phyloP scores from a whole-genome alignment of 1,140 invertebrate species.

The Trypoxylus dichotomus region DNA sequence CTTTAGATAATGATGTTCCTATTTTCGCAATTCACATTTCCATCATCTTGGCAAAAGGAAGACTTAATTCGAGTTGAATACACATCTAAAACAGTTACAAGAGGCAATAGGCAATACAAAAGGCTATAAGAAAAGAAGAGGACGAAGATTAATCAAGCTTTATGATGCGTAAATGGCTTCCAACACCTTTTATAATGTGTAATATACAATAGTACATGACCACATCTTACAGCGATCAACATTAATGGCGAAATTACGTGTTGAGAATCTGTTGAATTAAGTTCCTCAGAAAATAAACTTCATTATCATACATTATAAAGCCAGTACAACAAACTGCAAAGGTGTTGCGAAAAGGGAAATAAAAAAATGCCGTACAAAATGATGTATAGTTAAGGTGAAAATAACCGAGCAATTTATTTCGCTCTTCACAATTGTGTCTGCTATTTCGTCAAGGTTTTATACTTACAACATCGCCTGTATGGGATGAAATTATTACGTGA shows the following conservation, averaged over 20 bases:
- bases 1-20: not conserved
- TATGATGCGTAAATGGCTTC: not conserved
- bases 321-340: not conserved
- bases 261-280: not conserved
- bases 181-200: not conserved
- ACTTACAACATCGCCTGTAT: not conserved
- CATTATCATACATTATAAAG: not conserved
- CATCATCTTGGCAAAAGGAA: not conserved
- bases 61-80: not conserved
- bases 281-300: not conserved
- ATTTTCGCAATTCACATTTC: not conserved
- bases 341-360: not conserved
- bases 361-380: not conserved
- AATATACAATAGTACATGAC: not conserved
- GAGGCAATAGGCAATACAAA: not conserved
- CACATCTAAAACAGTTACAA: not conserved
- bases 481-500: not conserved
- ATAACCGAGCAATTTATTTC: not conserved
- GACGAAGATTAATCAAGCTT: not conserved
- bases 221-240: not conserved
- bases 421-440: not conserved
- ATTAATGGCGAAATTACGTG: not conserved
- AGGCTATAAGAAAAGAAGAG: not conserved
- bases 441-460: not conserved
- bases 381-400: not conserved